A percentile compares a stretch with the other conserved stretches of the same genome.
phyloP scores from a whole-genome alignment of 2,113 vertebrate genomes.

The Pterocles gutturalis region DNA sequence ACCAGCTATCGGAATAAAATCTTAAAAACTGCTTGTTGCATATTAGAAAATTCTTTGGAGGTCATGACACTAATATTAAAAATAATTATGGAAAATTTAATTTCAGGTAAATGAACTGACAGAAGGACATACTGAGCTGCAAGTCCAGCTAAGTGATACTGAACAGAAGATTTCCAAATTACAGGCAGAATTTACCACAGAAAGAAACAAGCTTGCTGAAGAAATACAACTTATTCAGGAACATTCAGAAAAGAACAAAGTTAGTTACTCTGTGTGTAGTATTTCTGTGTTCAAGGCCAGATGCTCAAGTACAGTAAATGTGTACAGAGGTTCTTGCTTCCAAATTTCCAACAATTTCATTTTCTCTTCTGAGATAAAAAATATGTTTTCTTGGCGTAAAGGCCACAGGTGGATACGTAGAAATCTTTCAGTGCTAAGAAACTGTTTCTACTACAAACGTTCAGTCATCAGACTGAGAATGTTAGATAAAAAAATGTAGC shows the following conservation, averaged over 20 bases:
- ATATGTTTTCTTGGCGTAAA: neutral
- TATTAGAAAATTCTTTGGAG: neutral
- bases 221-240: slow-evolving; percentile 49
- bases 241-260: slow-evolving; percentile 60
- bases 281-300: neutral
- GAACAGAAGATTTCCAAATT: slow-evolving; percentile 35
- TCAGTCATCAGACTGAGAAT: neutral
- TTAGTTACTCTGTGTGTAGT: slow-evolving; percentile 27
- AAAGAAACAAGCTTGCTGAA: slow-evolving; percentile 70
- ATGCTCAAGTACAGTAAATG: neutral
- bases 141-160: slow-evolving; percentile 45
- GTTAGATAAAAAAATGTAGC: neutral
- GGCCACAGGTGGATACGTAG: neutral
- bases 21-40: neutral
- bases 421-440: neutral
- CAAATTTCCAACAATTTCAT: neutral
- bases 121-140: slow-evolving; percentile 39
- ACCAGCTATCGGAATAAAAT: neutral
- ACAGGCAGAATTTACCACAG: slow-evolving; percentile 61
- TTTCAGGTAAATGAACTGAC: slow-evolving; percentile 75
- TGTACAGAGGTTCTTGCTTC: neutral
- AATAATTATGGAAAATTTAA: neutral
- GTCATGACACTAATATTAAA: neutral
- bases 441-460: neutral
- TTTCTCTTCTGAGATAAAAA: neutral